These are phyloP conservation scores for Leucania comma DNA, from an alignment of 2,888 invertebrate genomes.

Conservation along the genomic window DNA sequence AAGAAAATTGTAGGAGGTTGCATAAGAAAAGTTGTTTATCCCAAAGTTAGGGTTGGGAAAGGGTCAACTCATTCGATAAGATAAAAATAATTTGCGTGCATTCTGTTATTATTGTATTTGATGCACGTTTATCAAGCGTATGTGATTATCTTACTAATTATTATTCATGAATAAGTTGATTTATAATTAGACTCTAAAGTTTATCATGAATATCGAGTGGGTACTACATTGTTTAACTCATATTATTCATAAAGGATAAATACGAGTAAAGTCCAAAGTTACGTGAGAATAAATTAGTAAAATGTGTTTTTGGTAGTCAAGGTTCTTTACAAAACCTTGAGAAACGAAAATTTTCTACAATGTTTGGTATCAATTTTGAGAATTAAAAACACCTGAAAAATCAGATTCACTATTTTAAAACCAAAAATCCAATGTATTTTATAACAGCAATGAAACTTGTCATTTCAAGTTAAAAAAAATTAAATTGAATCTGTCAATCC, in stretches of 20 bases:
- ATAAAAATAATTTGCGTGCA: slow-evolving; percentile 41
- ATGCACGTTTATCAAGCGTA: slow-evolving; percentile 22
- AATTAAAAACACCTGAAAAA: no score
- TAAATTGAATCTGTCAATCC: slow-evolving; percentile 6
- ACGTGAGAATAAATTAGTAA: slow-evolving; percentile 2
- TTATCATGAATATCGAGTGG: not conserved
- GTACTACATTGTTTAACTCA: slow-evolving; percentile 4
- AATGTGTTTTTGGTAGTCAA: slow-evolving; percentile 11
- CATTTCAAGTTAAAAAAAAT: not conserved
- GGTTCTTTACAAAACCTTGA: not conserved
- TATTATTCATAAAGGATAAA: not conserved
- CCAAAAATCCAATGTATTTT: not conserved
- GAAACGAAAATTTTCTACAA: not conserved
- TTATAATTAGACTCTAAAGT: slow-evolving; percentile 12
- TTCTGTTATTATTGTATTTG: slow-evolving; percentile 13
- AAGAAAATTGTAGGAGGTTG: slow-evolving; percentile 67
- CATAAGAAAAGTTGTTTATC: slow-evolving; percentile 64
- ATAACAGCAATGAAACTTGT: not conserved
- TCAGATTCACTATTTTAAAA: not conserved
- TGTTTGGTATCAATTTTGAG: no score
- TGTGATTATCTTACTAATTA: slow-evolving; percentile 26
- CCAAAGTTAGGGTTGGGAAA: slow-evolving; percentile 65
- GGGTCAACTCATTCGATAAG: slow-evolving; percentile 69
- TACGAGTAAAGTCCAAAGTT: slow-evolving; percentile 1
- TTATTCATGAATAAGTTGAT: slow-evolving; percentile 12